Percentiles rank a stretch among this genome's conserved stretches.
phyloP scores from a whole-genome alignment of 2,113 vertebrate genomes.

The Sphaerodactylus townsendi region DNA sequence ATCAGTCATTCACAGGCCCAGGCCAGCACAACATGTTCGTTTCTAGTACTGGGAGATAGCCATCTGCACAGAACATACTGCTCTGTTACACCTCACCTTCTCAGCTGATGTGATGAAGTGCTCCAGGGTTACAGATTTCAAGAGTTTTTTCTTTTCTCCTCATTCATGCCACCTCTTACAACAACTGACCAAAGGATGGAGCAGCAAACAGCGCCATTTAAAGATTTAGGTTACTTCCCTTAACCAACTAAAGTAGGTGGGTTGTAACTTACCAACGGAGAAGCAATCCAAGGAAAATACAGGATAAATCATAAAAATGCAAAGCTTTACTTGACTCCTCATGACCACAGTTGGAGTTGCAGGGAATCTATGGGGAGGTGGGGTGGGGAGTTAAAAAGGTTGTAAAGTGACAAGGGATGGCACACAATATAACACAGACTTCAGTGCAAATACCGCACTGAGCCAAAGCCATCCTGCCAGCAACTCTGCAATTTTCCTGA shows the following conservation, averaged over 20 bases:
- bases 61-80: accelerated
- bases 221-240: slow-evolving; percentile 46
- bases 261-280: slow-evolving; percentile 21
- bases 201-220: slow-evolving; percentile 29
- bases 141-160: neutral
- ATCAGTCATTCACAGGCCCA: neutral
- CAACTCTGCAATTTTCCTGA: no score
- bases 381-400: no score
- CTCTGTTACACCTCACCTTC: neutral
- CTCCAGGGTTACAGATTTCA: neutral
- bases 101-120: accelerated
- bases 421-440: no score
- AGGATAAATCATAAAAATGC: neutral
- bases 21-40: neutral
- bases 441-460: no score
- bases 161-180: neutral
- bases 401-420: no score
- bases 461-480: no score
- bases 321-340: no score
- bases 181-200: slow-evolving; percentile 19
- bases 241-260: neutral
- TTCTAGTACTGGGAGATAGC: accelerated
- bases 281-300: neutral
- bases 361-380: no score
- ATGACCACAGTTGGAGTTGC: no score